These are phyloP conservation scores for Euproctis similis DNA, from an alignment of 2,888 invertebrate genomes.

Conservation along the genomic window DNA sequence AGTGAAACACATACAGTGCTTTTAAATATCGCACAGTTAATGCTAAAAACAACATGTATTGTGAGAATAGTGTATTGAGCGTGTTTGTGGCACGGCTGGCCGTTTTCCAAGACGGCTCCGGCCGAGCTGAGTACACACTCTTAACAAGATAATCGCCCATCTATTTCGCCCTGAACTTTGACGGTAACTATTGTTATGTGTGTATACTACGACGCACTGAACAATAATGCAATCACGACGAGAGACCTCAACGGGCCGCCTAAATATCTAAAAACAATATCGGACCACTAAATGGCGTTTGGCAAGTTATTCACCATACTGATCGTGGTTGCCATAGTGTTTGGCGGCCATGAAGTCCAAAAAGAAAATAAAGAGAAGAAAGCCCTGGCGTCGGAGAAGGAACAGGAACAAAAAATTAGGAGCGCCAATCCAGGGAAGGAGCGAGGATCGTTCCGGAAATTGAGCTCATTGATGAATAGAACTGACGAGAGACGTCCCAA, in stretches of 20 bases:
- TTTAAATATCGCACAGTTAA: slow-evolving; percentile 14
- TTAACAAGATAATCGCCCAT: slow-evolving; percentile 37
- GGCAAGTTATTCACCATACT: slow-evolving; percentile 41
- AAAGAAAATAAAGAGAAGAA: slow-evolving; percentile 56
- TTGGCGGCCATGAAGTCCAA: slow-evolving; percentile 53
- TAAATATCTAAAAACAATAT: slow-evolving; percentile 38
- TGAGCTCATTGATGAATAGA: slow-evolving; percentile 46
- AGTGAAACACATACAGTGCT: slow-evolving; percentile 11
- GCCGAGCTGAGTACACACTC: slow-evolving; percentile 25
- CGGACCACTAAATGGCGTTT: slow-evolving; percentile 59
- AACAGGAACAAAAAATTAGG: slow-evolving; percentile 41
- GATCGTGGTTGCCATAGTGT: slow-evolving; percentile 42
- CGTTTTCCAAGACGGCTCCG: slow-evolving; percentile 34
- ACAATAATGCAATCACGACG: slow-evolving; percentile 30
- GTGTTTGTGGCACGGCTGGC: slow-evolving; percentile 35
- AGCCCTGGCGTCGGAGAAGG: slow-evolving; percentile 64
- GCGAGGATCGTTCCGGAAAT: slow-evolving; percentile 46
- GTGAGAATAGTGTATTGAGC: slow-evolving; percentile 40
- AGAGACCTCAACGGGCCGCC: slow-evolving; percentile 30
- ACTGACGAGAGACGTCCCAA: slow-evolving; percentile 36
- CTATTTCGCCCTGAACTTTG: slow-evolving; percentile 24
- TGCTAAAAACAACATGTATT: slow-evolving; percentile 20
- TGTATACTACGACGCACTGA: slow-evolving; percentile 31
- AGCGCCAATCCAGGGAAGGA: slow-evolving; percentile 47
- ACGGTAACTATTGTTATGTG: slow-evolving; percentile 50